Evolutionary conservation across 37 sponge, comb jelly and placozoan species (phyloP).

Genomic region (Ephydatia muelleri): DNA sequence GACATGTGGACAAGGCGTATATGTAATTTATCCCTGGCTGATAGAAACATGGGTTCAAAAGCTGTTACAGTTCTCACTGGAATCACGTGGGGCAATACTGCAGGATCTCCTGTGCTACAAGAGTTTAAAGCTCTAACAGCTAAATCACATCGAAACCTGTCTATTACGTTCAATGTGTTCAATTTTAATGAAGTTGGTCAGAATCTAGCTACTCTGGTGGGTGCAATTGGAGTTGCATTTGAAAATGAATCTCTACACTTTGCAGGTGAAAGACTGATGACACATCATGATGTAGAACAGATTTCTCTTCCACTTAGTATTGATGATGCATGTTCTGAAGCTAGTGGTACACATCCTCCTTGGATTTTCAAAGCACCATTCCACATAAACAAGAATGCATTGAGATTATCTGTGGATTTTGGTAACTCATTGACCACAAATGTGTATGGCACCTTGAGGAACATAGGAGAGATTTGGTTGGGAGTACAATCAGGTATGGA

Average conservation of each 20-base stretch:
- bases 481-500: neutral
- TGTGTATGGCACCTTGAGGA: neutral
- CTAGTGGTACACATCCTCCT: neutral
- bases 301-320: neutral
- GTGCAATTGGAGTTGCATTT: conserved; percentile 39
- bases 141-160: neutral
- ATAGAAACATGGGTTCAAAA: neutral
- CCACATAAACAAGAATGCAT: conserved; percentile 3
- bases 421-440: conserved; percentile 32
- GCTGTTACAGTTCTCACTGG: neutral
- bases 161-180: conserved; percentile 26
- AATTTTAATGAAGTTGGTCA: neutral
- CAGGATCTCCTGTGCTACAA: neutral
- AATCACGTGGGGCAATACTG: neutral
- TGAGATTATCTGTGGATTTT: conserved; percentile 17
- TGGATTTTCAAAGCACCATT: conserved; percentile 53
- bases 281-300: neutral
- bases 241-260: conserved; percentile 26
- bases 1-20: neutral
- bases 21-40: neutral
- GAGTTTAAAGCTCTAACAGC: neutral
- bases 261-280: conserved; percentile 25
- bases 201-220: conserved; percentile 21
- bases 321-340: neutral
- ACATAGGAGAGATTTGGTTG: conserved; percentile 23